Evolutionary conservation across 2,113 vertebrate species (phyloP).

Genomic region (Lagenorhynchus albirostris): DNA sequence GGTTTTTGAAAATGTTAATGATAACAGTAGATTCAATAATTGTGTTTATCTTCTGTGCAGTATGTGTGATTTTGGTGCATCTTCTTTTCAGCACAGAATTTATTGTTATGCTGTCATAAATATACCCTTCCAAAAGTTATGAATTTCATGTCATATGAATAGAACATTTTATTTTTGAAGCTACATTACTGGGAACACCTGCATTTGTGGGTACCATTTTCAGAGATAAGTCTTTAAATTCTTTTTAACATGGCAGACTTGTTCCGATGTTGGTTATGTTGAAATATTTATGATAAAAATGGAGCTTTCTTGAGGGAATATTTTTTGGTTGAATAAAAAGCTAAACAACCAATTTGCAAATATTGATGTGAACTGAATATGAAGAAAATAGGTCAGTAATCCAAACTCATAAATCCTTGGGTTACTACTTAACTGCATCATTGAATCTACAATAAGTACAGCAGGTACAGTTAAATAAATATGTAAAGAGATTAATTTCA

Average conservation of each 20-base stretch:
- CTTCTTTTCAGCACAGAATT: constrained; percentile 53
- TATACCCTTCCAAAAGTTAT: constrained; percentile 71
- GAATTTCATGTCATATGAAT: constrained; percentile 51
- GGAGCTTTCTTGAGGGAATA: constrained; percentile 68
- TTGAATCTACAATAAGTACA: constrained; percentile 70
- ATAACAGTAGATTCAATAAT: constrained; percentile 71
- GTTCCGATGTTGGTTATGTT: constrained; percentile 57
- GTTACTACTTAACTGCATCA: constrained; percentile 54
- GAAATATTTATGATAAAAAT: constrained; percentile 66
- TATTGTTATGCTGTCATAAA: constrained; percentile 51
- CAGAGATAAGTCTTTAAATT: constrained; percentile 76
- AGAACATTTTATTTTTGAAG: constrained; percentile 61
- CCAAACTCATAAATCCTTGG: constrained; percentile 46
- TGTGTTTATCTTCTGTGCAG: constrained; percentile 73
- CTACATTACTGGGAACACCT: constrained; percentile 61
- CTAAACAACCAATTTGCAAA: constrained; percentile 67
- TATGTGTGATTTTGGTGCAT: constrained; percentile 76
- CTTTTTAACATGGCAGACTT: constrained; percentile 65
- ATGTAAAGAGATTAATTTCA: constrained; percentile 59
- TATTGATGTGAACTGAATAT: constrained; percentile 58
- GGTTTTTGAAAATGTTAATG: constrained; percentile 75
- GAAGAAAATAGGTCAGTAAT: constrained; percentile 48
- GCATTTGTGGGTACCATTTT: constrained; percentile 55
- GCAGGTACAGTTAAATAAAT: constrained; percentile 61
- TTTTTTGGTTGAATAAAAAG: constrained; percentile 62